Evolutionary conservation across 2,888 invertebrate species (phyloP).

Genomic region (Aleiodes alternator): DNA sequence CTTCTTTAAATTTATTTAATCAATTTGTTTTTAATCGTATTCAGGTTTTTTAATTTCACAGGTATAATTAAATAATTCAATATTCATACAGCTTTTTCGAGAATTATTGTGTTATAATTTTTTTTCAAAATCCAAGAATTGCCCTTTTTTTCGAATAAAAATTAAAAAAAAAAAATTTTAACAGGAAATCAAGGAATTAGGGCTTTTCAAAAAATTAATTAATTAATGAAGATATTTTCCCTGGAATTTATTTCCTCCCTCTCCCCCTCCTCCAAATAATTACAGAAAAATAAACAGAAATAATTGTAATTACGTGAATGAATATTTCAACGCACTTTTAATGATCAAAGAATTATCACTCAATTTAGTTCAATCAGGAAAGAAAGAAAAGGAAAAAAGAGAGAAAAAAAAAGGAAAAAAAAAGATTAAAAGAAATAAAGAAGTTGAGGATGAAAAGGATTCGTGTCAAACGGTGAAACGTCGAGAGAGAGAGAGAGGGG

Average conservation of each 20-base stretch:
- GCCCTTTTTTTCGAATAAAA: conserved; percentile 18
- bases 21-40: conserved; percentile 24
- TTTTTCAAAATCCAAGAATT: conserved; percentile 7
- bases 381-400: background rate
- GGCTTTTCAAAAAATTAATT: no score
- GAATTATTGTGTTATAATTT: conserved; percentile 5
- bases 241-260: no score
- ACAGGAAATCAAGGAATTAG: no score
- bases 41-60: background rate
- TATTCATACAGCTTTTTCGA: background rate
- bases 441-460: conserved; percentile 19
- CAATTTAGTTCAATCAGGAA: conserved; percentile 17
- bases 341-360: conserved; percentile 19
- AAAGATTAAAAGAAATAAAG: conserved; percentile 2
- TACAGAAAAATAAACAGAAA: conserved; percentile 17
- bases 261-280: no score
- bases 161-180: no score
- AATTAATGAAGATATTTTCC: background rate
- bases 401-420: background rate
- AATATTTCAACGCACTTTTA: background rate
- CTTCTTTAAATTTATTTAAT: conserved; percentile 17
- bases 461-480: conserved; percentile 29
- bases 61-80: background rate
- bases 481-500: conserved; percentile 4
- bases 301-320: conserved; percentile 3